A percentile compares a stretch with the other conserved stretches of the same genome.
phyloP scores from a whole-genome alignment of 2,888 invertebrate genomes.

The Nephrotoma guestfalica region DNA sequence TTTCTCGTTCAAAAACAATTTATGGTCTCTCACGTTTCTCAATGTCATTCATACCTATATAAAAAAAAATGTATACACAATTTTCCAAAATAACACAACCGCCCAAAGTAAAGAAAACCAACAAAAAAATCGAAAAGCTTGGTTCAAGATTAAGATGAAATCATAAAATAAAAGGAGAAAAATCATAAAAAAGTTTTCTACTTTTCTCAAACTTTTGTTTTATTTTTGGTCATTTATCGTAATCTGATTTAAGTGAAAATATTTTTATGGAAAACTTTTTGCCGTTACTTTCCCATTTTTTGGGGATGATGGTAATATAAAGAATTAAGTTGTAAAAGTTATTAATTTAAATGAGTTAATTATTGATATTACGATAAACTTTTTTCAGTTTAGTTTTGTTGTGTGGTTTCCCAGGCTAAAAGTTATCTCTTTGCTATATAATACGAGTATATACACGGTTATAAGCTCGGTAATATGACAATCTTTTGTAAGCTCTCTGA shows the following conservation, averaged over 20 bases:
- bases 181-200: background rate
- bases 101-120: background rate
- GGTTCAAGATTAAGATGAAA: background rate
- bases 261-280: background rate
- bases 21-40: background rate
- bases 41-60: background rate
- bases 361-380: background rate
- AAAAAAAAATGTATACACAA: background rate
- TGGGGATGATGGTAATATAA: background rate
- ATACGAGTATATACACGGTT: no score
- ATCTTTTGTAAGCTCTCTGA: background rate
- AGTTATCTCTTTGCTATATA: background rate
- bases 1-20: background rate
- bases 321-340: background rate
- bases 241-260: background rate
- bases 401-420: background rate
- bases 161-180: background rate
- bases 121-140: background rate
- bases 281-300: background rate
- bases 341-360: background rate
- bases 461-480: background rate
- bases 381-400: background rate
- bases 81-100: background rate
- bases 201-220: background rate
- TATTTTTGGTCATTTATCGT: background rate